These are phyloP conservation scores for Metopia argyrocephala DNA, from an alignment of 2,888 invertebrate species.

Conservation along the genomic window DNA sequence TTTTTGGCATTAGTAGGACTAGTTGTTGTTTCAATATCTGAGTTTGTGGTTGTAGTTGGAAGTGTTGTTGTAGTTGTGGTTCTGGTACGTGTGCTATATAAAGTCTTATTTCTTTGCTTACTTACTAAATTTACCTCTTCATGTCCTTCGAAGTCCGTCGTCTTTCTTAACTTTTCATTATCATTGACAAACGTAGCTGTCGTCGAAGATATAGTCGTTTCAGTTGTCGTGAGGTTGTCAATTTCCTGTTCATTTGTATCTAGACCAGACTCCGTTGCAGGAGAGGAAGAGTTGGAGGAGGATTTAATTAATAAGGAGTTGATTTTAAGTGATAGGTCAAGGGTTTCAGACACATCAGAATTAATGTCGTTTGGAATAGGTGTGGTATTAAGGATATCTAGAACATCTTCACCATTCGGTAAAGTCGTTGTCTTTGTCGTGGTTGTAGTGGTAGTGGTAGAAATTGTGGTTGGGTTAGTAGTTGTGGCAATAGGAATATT, in stretches of 20 bases:
- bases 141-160: conserved; percentile 63
- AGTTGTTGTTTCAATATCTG: conserved; percentile 56
- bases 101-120: conserved; percentile 59
- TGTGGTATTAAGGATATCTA: conserved; percentile 57
- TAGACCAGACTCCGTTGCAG: conserved; percentile 68
- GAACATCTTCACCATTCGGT: conserved; percentile 38
- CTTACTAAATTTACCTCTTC: conserved; percentile 70
- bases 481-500: conserved; percentile 55
- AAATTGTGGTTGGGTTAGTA: conserved; percentile 66
- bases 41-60: conserved; percentile 46
- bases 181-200: conserved; percentile 25
- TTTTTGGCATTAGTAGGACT: conserved; percentile 58
- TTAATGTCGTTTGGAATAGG: conserved; percentile 58
- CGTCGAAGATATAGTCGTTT: conserved; percentile 42
- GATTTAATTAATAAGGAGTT: conserved; percentile 64
- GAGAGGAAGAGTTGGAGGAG: conserved; percentile 63
- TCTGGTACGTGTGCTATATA: conserved; percentile 67
- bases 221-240: conserved; percentile 51
- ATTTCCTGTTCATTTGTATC: conserved; percentile 63
- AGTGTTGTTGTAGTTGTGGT: conserved; percentile 63
- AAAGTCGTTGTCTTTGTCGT: conserved; percentile 60
- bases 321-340: conserved; percentile 59
- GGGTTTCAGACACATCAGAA: conserved; percentile 55
- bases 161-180: conserved; percentile 62
- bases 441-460: conserved; percentile 66